Evolutionary conservation across 35 echinoderm and acorn worm genomes (phyloP).

Genomic region (Diadema setosum): DNA sequence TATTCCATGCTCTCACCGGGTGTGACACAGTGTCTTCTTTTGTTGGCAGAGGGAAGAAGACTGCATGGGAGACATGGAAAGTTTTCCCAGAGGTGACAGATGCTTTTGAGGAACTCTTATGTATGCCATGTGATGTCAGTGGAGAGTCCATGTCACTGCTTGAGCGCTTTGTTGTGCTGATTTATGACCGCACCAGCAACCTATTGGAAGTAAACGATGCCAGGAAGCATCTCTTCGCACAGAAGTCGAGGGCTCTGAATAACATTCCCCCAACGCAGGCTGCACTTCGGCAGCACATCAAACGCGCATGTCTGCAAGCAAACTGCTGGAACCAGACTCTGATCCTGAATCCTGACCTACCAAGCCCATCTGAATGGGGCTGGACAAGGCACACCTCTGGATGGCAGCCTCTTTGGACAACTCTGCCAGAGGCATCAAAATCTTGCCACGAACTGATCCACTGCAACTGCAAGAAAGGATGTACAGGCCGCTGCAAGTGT

Average conservation of each 20-base stretch:
- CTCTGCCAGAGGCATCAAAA: slow-evolving; percentile 56
- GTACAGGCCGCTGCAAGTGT: slow-evolving; percentile 51
- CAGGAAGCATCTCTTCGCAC: slow-evolving; percentile 36
- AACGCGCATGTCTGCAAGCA: neutral
- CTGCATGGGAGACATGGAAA: slow-evolving; percentile 27
- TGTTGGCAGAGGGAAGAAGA: slow-evolving; percentile 6
- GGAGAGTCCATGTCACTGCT: neutral
- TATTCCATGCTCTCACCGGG: slow-evolving; percentile 26
- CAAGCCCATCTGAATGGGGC: slow-evolving; percentile 37
- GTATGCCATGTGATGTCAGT: neutral
- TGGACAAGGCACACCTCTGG: neutral
- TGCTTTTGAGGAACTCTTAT: neutral
- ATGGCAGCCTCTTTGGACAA: slow-evolving; percentile 52
- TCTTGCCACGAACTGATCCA: slow-evolving; percentile 54
- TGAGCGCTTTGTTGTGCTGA: slow-evolving; percentile 34
- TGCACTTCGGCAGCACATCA: slow-evolving; percentile 41
- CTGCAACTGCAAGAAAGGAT: slow-evolving; percentile 54
- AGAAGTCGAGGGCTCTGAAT: slow-evolving; percentile 15
- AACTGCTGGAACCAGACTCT: slow-evolving; percentile 36
- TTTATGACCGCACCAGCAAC: slow-evolving; percentile 22
- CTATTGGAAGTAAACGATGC: neutral
- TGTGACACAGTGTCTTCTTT: slow-evolving; percentile 46
- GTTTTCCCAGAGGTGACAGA: neutral
- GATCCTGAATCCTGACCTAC: neutral
- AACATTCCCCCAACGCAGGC: slow-evolving; percentile 21